Evolutionary conservation across 2,888 invertebrate genomes (phyloP), one percentile per base, ranked within the genome.

Genomic region (Dynastes tityus): DNA sequence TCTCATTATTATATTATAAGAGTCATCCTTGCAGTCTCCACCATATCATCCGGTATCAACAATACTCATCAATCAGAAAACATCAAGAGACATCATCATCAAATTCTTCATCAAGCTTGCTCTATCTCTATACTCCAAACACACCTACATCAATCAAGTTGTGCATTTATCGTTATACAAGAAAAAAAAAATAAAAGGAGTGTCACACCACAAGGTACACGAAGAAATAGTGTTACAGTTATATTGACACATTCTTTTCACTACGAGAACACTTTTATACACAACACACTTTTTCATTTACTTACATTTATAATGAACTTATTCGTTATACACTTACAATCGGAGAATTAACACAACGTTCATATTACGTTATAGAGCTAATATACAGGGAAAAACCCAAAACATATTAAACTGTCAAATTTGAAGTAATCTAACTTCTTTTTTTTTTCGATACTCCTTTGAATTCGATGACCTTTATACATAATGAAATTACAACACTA

Each of bases 81-180:
- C 45, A 45, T 45, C 45, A 53, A 53, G 13, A 53, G n/a, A 53
- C 53, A 53, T 53, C 53, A 53, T 53, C 53, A 53, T 51, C 51
- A 53, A 45, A 45, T 45, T 51, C 51, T 13, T 51, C 53, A 11
- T 53, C 53, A 53, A 53, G 53, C 53, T 53, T 53, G 53, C 53
- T 53, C 53, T 53, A 45, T 45, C 45, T 45, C 45, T 45, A 45
- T 11, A 45, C 11, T 53, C n/a, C n/a, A 53, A 13, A 53, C 53
- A 53, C 53, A 53, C 53, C 53, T 53, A 53, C 53, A 53, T 53
- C 53, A 53, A 53, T 53, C 53, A 53, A 53, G 16, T 53, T 16
- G n/a, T 53, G 53, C 53, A 53, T 53, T 16, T 53, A n/a, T 53
- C 53, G 53, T 53, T 53, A 53, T 53, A 4, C n/a, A 53, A 53